A percentile compares a stretch with the other conserved stretches of the same genome.
These are phyloP conservation scores for Pipra filicauda DNA, from an alignment of 2,113 vertebrate genomes.

Conservation along the genomic window DNA sequence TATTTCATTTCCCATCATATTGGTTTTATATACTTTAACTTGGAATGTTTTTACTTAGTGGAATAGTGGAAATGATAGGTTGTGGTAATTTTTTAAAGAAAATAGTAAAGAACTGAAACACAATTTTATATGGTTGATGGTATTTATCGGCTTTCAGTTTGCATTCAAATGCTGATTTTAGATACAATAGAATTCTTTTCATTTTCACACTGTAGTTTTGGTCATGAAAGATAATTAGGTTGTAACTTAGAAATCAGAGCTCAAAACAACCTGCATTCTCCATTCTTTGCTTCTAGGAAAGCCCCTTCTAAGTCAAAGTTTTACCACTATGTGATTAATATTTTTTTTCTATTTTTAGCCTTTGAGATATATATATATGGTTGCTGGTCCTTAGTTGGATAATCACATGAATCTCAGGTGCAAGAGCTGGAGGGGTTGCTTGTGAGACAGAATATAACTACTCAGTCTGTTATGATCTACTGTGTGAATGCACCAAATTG, in stretches of 20 bases:
- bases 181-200: not conserved
- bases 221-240: not conserved
- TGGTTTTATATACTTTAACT: not conserved
- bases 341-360: not conserved
- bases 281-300: not conserved
- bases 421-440: not conserved
- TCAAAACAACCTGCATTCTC: not conserved
- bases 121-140: not conserved
- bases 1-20: not conserved
- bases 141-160: not conserved
- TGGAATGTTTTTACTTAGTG: not conserved
- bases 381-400: not conserved
- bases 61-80: not conserved
- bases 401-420: not conserved
- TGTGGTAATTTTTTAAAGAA: not conserved
- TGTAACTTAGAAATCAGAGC: not conserved
- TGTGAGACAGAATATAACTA: not conserved
- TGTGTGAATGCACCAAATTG: not conserved
- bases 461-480: not conserved
- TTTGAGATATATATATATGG: accelerated
- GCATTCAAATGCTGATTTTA: not conserved
- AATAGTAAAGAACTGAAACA: not conserved
- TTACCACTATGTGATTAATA: not conserved
- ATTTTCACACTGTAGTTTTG: not conserved
- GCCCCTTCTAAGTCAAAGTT: not conserved